These are phyloP conservation scores for Mystacides longicornis DNA, from an alignment of 2,888 invertebrate species.

Conservation along the genomic window DNA sequence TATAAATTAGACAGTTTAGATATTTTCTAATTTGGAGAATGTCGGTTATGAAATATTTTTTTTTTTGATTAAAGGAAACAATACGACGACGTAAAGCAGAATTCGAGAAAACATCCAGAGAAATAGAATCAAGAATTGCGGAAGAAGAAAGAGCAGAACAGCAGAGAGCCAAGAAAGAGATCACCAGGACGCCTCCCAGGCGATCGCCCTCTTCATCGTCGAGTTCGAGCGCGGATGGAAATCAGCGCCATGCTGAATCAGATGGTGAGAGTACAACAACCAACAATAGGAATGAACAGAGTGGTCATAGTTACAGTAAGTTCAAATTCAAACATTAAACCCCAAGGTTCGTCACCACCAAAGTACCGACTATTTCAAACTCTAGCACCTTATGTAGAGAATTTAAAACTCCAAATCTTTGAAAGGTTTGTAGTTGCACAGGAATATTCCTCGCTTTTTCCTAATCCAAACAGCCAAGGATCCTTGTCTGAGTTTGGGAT, in stretches of 20 bases:
- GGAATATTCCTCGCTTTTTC: too few relatives aligned
- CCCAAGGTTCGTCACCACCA: neutral
- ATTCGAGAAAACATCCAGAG: constrained; percentile 67
- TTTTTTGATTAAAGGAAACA: constrained; percentile 54
- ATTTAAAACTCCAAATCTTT: too few relatives aligned
- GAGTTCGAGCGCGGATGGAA: constrained; percentile 26
- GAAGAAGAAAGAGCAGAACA: constrained; percentile 30
- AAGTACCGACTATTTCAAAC: neutral
- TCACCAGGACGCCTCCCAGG: constrained; percentile 37
- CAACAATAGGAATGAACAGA: constrained; percentile 27
- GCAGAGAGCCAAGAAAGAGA: constrained; percentile 25
- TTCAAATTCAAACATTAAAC: constrained; percentile 16
- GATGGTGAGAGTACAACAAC: constrained; percentile 29
- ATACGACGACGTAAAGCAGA: constrained; percentile 57
- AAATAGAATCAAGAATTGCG: constrained; percentile 57
- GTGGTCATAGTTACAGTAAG: constrained; percentile 25
- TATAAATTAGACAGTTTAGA: too few relatives aligned
- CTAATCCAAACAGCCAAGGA: neutral
- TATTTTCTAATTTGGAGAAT: too few relatives aligned
- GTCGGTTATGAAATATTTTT: too few relatives aligned
- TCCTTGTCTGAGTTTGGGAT: constrained; percentile 4
- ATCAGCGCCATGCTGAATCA: constrained; percentile 1
- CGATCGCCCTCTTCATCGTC: constrained; percentile 31
- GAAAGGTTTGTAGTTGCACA: neutral
- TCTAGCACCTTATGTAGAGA: too few relatives aligned